These are phyloP conservation scores for Panulirus ornatus DNA, from an alignment of 1,140 invertebrate species.

Conservation along the genomic window DNA sequence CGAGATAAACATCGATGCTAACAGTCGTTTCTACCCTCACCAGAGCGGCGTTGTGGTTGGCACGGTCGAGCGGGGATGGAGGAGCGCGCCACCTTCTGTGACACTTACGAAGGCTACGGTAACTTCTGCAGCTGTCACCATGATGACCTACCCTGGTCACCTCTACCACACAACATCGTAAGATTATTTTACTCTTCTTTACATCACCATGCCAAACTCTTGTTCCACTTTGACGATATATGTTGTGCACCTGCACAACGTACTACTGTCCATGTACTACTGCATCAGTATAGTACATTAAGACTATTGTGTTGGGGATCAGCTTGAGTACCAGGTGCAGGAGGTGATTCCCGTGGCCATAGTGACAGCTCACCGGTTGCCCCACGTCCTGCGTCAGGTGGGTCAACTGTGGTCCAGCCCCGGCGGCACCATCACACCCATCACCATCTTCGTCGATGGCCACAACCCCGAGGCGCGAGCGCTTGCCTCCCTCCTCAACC, in stretches of 20 bases:
- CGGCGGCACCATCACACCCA: slow-evolving; percentile 78
- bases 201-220: no score
- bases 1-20: neutral
- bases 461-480: slow-evolving; percentile 61
- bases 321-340: neutral
- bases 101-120: slow-evolving; percentile 60
- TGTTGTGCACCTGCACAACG: no score
- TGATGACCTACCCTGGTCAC: slow-evolving; percentile 35
- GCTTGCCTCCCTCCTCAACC: slow-evolving; percentile 34
- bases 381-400: slow-evolving; percentile 74
- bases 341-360: slow-evolving; percentile 64
- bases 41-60: slow-evolving; percentile 31
- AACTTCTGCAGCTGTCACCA: slow-evolving; percentile 60
- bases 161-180: slow-evolving; percentile 1
- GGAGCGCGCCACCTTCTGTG: slow-evolving; percentile 54
- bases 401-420: slow-evolving; percentile 79
- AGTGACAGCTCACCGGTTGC: slow-evolving; percentile 60
- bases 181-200: no score
- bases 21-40: neutral
- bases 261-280: no score
- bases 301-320: neutral
- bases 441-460: slow-evolving; percentile 82
- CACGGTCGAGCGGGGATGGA: neutral
- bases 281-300: no score
- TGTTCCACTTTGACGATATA: no score